Base-by-base conservation (phyloP, 2,797 vertebrate species). In the Acanthopagrus latus region DNA sequence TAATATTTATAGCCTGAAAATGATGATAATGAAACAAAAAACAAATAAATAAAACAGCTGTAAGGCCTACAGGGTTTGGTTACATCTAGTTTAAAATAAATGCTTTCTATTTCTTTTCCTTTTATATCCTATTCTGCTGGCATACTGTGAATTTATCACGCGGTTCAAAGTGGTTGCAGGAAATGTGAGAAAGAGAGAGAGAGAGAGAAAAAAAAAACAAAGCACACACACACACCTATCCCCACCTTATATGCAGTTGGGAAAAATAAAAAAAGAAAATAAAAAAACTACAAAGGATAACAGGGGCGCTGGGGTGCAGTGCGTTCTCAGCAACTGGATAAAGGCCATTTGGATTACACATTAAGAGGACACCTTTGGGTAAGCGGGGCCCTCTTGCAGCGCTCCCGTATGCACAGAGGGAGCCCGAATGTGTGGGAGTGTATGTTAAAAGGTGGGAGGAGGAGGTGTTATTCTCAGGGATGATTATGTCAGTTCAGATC, bases 401-500 rank as follows among this genome's bases (percentile, higher is more conserved):
- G 43, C 63, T 58, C 11, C 52, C 51, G n/a, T 46, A 65, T 8
- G 71, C 83, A 65, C 64, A 59, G 64, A 44, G 64, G 78, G 72
- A 71, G 55, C 71, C 54, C 21, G 64, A 46, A 58, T 46, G 86
- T 84, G 88, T 84, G 71, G 64, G 77, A 56, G 87, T 64, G 63
- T 46, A 33, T 50, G 81, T 73, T 85, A 84, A 83, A 89, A 86
- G 85, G 83, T 82, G 80, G 76, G 79, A 81, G 87, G 83, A 76
- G 77, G 84, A 27, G 27, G 27, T 73, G 72, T 72, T 86, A 66
- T 83, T 87, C 75, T 81, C 76, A 46, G 71, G 71, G 80, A 86
- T 89, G 89, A 92, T 90, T 52, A 84, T 91, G 86, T 94, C 90
- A 86, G 76, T 74, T 89, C 66, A 72, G 70, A 84, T 91, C 72